Conservation (phyloP, 2,797 vertebrate species). For the Microctenopoma lineatum region DNA sequence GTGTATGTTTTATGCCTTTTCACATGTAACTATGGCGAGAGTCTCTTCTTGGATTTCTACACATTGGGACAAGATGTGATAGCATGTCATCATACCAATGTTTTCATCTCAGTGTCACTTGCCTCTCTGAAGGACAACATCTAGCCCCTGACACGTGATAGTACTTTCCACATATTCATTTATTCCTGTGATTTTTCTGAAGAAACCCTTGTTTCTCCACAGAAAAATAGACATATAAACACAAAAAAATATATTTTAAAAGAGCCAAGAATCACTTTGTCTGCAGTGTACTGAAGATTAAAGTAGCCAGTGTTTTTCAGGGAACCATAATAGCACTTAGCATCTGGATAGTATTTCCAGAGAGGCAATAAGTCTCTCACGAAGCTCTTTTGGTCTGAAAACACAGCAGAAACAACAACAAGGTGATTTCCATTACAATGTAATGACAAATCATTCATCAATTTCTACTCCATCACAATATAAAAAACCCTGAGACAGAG, state of each 20-base stretch:
- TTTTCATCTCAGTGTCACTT: conserved; percentile 2
- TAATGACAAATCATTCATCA: conserved; percentile 60
- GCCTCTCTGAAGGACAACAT: conserved; percentile 6
- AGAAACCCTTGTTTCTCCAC: conserved; percentile 8
- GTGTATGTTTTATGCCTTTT: conserved; percentile 18
- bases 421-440: conserved; percentile 60
- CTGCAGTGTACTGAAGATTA: conserved; percentile 41
- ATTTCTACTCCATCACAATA: conserved; percentile 44
- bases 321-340: conserved; percentile 41
- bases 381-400: conserved; percentile 41
- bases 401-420: conserved; percentile 50
- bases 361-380: conserved; percentile 23
- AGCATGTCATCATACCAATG: conserved; percentile 13
- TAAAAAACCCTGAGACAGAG: conserved; percentile 20
- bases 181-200: conserved; percentile 1
- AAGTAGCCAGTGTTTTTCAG: conserved; percentile 47
- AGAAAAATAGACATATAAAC: conserved; percentile 7
- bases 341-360: conserved; percentile 44
- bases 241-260: conserved; percentile 6
- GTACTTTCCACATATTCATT: neutral
- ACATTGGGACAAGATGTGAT: conserved; percentile 12
- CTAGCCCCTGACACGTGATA: neutral
- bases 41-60: neutral
- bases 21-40: conserved; percentile 14
- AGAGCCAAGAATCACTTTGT: conserved; percentile 15